phyloP scores from a whole-genome alignment of 2,888 invertebrate genomes.

The Alsophila aescularia region DNA sequence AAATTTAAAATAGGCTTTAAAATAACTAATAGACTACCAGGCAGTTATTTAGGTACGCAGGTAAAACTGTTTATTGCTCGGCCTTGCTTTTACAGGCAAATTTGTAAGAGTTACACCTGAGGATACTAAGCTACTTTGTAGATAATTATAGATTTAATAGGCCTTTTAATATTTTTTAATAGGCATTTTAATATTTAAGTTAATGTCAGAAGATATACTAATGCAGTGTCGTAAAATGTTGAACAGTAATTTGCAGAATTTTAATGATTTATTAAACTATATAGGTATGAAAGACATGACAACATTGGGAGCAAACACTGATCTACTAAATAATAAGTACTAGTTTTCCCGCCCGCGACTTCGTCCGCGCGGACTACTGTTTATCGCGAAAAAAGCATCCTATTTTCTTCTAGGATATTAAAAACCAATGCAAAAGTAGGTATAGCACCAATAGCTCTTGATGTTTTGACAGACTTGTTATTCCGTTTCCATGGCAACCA shows the following conservation, averaged over 20 bases:
- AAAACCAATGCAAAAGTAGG: no score
- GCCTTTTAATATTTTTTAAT: slow-evolving; percentile 14
- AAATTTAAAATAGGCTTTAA: slow-evolving; percentile 7
- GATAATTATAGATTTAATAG: slow-evolving; percentile 9
- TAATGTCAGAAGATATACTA: slow-evolving; percentile 5
- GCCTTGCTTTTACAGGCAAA: slow-evolving; percentile 42
- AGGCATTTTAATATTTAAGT: slow-evolving; percentile 9
- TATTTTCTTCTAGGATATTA: no score
- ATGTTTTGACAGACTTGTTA: no score
- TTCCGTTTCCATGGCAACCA: no score
- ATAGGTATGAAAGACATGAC: no score
- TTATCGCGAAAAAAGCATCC: no score
- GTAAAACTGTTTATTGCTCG: slow-evolving; percentile 40
- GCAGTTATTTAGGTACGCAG: slow-evolving; percentile 42
- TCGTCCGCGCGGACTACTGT: no score
- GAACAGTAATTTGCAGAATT: not conserved
- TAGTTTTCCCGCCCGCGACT: no score
- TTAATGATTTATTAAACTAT: not conserved
- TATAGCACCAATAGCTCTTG: no score
- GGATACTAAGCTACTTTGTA: slow-evolving; percentile 12
- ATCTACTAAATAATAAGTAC: no score
- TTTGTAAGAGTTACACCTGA: slow-evolving; percentile 14
- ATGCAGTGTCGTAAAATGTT: slow-evolving; percentile 4
- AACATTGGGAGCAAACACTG: no score
- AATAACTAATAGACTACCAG: slow-evolving; percentile 42